Percentiles rank a stretch among this genome's conserved stretches.
These are phyloP conservation scores for Drosophila leontia DNA, from an alignment of 1,140 invertebrate species.

Conservation along the genomic window DNA sequence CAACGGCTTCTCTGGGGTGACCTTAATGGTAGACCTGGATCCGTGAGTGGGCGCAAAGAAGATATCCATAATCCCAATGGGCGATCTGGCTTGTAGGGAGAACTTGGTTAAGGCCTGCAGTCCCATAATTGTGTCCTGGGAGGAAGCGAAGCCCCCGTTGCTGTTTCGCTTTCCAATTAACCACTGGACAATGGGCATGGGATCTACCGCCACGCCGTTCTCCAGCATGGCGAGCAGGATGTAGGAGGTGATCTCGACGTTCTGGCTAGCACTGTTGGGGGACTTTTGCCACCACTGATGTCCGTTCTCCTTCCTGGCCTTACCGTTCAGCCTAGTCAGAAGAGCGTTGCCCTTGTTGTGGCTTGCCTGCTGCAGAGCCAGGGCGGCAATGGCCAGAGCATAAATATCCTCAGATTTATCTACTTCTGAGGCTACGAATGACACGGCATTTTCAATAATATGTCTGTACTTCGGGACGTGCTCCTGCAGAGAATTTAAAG, in stretches of 20 bases:
- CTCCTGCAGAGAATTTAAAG: slow-evolving; percentile 31
- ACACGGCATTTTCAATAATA: slow-evolving; percentile 90
- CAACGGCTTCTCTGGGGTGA: too few relatives aligned
- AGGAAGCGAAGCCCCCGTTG: slow-evolving; percentile 91
- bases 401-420: slow-evolving; percentile 90
- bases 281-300: slow-evolving; percentile 78
- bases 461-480: slow-evolving; percentile 86
- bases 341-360: slow-evolving; percentile 84
- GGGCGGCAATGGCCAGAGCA: slow-evolving; percentile 90
- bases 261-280: slow-evolving; percentile 86
- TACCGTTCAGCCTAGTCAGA: slow-evolving; percentile 41
- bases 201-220: slow-evolving; percentile 86
- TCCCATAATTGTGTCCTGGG: slow-evolving; percentile 89
- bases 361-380: slow-evolving; percentile 91
- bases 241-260: slow-evolving; percentile 92
- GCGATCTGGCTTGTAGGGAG: slow-evolving; percentile 73
- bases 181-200: slow-evolving; percentile 88
- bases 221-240: slow-evolving; percentile 88
- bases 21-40: too few relatives aligned
- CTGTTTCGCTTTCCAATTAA: slow-evolving; percentile 90
- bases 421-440: slow-evolving; percentile 91
- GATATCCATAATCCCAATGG: slow-evolving; percentile 10
- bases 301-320: slow-evolving; percentile 51
- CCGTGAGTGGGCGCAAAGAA: too few relatives aligned
- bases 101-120: slow-evolving; percentile 88